Evolutionary conservation across 2,888 invertebrate species (phyloP), one percentile per base, ranked within the genome.

Genomic region (Aphodius granarius): DNA sequence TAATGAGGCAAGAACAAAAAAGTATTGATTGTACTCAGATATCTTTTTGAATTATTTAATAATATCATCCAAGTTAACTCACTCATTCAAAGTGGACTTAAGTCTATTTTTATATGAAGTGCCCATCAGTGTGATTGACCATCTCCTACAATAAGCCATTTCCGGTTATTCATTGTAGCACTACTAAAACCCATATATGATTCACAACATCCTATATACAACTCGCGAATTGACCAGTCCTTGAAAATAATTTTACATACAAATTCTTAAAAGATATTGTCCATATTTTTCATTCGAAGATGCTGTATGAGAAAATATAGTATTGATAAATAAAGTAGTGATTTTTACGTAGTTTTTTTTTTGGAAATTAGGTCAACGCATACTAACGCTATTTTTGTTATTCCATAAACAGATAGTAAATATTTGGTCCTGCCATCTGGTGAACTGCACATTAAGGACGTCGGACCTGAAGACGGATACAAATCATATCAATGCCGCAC

Each of bases 401-500:
- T 77, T 75, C 20, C 15, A 22, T 71, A 63, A 70, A 82, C 90
- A 97, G 98, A 97, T 89, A 97, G 96, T 83, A 97, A 98, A 91
- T 97, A 97, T 86, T 92, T 97, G 87, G 97, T 98, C 66, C 90
- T 98, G 78, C 95, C 97, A 81, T 96, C 97, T 84, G 98, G 98
- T 80, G 97, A 98, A 88, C 91, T 98, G 80, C 97, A 98, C 88
- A 97, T 98, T 84, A 93, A 96, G 85, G 96, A 97, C 89, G 97
- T 97, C 78, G 95, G 95, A 87, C 96, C 96, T 79, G 96, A 96
- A 87, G 97, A 98, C 88, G 96, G 96, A 79, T 95, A 95, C 88
- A 96, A 96, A 88, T 95, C 95, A 78, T 97, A 97, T 86, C 96
- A 97, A 88, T 97, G 97, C 87, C 92, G 97, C 82, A 97, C 97